Conservation (phyloP, 2,888 invertebrate species). For the Drosophila engyochracea region DNA sequence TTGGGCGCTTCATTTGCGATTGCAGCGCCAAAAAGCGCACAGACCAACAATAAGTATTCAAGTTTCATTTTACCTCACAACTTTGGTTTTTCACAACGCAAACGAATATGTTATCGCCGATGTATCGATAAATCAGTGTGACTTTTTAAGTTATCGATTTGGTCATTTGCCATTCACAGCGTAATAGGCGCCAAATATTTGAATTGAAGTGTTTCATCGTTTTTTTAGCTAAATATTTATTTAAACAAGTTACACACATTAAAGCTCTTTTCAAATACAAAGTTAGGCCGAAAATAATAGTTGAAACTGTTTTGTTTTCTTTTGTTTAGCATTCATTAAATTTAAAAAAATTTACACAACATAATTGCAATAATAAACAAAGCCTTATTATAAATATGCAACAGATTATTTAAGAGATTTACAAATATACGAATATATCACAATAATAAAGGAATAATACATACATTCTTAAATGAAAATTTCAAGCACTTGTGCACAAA, state of each 20-base stretch:
- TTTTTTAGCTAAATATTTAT: slow-evolving; percentile 48
- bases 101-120: slow-evolving; percentile 1
- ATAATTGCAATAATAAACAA: slow-evolving; percentile 49
- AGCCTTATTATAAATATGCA: slow-evolving; percentile 75
- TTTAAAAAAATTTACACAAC: slow-evolving; percentile 38
- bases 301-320: slow-evolving; percentile 14
- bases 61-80: slow-evolving; percentile 56
- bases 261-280: slow-evolving; percentile 71
- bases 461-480: slow-evolving; percentile 75
- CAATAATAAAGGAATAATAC: slow-evolving; percentile 83
- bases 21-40: slow-evolving; percentile 45
- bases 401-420: slow-evolving; percentile 75
- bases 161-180: slow-evolving; percentile 8
- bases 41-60: slow-evolving; percentile 42
- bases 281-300: slow-evolving; percentile 24
- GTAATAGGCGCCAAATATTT: slow-evolving; percentile 2
- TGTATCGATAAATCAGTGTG: slow-evolving; percentile 9
- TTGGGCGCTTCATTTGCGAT: slow-evolving; percentile 84
- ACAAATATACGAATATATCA: slow-evolving; percentile 82
- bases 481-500: slow-evolving; percentile 62
- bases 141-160: background rate
- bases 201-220: background rate
- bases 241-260: slow-evolving; percentile 63
- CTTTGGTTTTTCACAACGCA: slow-evolving; percentile 12
- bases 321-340: slow-evolving; percentile 40